phyloP scores from a whole-genome alignment of 2,797 vertebrate genomes.

The Scolopax rusticola region DNA sequence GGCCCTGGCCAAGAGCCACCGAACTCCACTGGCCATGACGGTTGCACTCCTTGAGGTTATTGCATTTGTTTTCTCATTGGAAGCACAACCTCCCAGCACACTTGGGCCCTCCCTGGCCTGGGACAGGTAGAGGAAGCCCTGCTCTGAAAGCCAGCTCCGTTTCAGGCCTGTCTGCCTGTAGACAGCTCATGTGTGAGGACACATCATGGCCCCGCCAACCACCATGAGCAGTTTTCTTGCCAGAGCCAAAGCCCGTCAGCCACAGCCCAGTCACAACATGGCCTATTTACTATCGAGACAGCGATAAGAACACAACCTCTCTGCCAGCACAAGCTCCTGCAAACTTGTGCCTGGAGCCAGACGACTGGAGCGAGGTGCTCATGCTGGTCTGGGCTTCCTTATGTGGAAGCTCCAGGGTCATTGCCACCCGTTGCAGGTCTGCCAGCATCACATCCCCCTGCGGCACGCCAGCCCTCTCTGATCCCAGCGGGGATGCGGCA shows the following conservation, averaged over 20 bases:
- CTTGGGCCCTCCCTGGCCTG: background rate
- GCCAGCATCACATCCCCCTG: background rate
- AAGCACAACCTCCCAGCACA: background rate
- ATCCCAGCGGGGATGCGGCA: background rate
- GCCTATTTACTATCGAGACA: background rate
- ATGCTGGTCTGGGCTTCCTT: background rate
- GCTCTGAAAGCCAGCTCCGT: background rate
- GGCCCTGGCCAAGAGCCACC: background rate
- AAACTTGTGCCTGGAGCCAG: background rate
- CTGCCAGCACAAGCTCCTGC: background rate
- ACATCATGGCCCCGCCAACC: background rate
- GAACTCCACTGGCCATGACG: background rate
- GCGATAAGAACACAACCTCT: background rate
- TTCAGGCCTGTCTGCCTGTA: background rate
- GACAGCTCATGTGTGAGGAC: background rate
- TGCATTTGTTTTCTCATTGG: background rate
- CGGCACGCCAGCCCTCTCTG: background rate
- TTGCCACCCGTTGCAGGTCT: background rate
- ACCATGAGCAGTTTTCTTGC: background rate
- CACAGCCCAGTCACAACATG: background rate
- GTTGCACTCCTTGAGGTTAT: background rate
- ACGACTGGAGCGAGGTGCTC: background rate
- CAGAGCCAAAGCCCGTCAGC: background rate
- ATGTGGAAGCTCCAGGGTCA: background rate
- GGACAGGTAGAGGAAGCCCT: background rate